Conservation (phyloP, 2,888 invertebrate species). For the Syrista parreyssii region DNA sequence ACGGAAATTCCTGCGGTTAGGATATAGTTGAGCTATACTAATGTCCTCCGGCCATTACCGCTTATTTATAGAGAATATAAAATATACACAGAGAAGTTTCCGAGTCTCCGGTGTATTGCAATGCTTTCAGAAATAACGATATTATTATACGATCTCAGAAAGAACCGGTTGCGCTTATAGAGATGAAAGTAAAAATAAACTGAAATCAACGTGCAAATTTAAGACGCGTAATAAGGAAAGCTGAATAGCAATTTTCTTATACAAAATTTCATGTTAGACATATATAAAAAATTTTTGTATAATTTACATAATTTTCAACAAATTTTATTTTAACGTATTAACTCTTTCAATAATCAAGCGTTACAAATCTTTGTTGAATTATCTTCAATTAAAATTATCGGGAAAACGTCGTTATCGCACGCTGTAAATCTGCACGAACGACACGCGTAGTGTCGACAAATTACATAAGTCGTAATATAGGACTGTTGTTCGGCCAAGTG, state of each 20-base stretch:
- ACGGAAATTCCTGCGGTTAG: not conserved
- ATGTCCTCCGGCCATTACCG: not conserved
- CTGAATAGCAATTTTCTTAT: not conserved
- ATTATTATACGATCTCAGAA: too few relatives aligned
- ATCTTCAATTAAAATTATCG: not conserved
- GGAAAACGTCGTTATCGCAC: not conserved
- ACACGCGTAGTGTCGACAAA: not conserved
- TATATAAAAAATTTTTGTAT: not conserved
- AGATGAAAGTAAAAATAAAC: too few relatives aligned
- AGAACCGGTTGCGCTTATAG: too few relatives aligned
- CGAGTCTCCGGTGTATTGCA: not conserved
- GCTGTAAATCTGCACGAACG: not conserved
- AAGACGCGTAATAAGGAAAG: too few relatives aligned
- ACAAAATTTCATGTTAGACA: not conserved
- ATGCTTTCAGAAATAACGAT: not conserved
- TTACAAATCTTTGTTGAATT: not conserved
- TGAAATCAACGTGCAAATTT: too few relatives aligned
- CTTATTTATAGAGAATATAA: not conserved
- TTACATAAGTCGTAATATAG: not conserved
- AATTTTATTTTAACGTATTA: constrained; percentile 5
- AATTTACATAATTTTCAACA: not conserved
- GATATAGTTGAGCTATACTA: not conserved
- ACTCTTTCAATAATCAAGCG: too few relatives aligned
- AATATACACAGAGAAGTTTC: not conserved
- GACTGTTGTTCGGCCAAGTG: not conserved